Evolutionary conservation across 2,888 invertebrate genomes (phyloP).

Genomic region (Octodonta nipae): DNA sequence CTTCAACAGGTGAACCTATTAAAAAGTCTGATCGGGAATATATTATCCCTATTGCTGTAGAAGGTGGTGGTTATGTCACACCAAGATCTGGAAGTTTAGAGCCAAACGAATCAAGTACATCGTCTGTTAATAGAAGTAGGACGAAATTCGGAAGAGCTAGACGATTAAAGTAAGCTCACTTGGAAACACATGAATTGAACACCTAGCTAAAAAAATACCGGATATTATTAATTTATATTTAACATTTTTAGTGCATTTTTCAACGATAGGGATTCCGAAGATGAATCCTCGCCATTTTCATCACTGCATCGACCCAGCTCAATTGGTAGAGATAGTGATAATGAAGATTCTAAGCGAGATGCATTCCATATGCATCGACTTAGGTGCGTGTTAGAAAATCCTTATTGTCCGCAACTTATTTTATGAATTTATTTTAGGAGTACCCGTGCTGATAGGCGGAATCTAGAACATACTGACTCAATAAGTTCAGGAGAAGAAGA

Average conservation of each 20-base stretch:
- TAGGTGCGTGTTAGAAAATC: constrained; percentile 32
- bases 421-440: constrained; percentile 37
- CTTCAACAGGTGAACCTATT: constrained; percentile 55
- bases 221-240: too few species aligned
- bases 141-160: constrained; percentile 43
- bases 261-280: constrained; percentile 56
- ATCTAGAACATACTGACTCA: constrained; percentile 64
- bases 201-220: too few species aligned
- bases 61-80: constrained; percentile 76
- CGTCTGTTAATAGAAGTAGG: constrained; percentile 40
- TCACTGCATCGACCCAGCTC: constrained; percentile 45
- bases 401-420: background rate
- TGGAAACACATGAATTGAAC: too few species aligned
- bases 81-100: constrained; percentile 64
- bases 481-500: constrained; percentile 80
- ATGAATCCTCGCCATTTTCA: constrained; percentile 48
- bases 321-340: constrained; percentile 45
- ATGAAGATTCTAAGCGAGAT: constrained; percentile 38
- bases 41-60: constrained; percentile 85
- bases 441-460: constrained; percentile 52
- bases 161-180: constrained; percentile 50
- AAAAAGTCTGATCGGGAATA: constrained; percentile 81
- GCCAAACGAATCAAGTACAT: constrained; percentile 50
- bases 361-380: constrained; percentile 52
- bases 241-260: constrained; percentile 42